phyloP scores from a whole-genome alignment of 2,888 invertebrate genomes.

The Tenthredo notha region DNA sequence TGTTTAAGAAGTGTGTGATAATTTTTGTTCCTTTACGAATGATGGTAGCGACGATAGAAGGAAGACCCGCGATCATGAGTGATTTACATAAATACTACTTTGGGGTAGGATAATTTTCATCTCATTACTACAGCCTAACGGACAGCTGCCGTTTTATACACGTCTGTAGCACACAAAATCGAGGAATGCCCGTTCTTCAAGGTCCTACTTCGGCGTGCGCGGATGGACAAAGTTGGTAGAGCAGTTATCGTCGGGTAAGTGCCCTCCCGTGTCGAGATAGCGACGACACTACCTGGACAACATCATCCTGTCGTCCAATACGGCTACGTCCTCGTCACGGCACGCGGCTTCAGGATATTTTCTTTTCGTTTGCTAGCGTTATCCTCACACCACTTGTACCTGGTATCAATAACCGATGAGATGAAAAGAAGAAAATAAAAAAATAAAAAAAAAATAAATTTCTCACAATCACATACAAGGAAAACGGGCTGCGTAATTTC shows the following conservation, averaged over 20 bases:
- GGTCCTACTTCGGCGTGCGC: constrained; percentile 53
- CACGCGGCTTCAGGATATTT: constrained; percentile 57
- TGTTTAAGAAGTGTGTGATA: not conserved
- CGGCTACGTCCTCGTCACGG: constrained; percentile 66
- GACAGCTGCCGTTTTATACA: constrained; percentile 56
- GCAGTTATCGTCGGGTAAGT: constrained; percentile 76
- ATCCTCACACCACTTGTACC: not conserved
- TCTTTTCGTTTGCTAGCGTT: not conserved
- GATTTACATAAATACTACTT: constrained; percentile 66
- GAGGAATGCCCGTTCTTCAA: constrained; percentile 21
- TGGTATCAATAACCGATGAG: constrained; percentile 25
- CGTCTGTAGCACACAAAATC: constrained; percentile 24
- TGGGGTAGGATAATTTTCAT: constrained; percentile 56
- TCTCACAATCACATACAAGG: not conserved
- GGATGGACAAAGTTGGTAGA: constrained; percentile 55
- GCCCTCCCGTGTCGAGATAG: constrained; percentile 77
- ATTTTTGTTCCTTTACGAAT: not conserved
- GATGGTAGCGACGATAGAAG: not conserved
- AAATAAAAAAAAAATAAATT: not conserved
- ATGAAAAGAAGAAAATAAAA: not conserved
- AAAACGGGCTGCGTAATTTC: not conserved
- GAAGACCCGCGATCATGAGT: constrained; percentile 33
- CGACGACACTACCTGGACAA: constrained; percentile 76
- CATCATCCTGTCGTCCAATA: constrained; percentile 69
- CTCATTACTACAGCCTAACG: constrained; percentile 52